A percentile compares a stretch with the other conserved stretches of the same genome.
These are phyloP conservation scores for Zaprionus taronus DNA, from an alignment of 1,140 invertebrate genomes.

Conservation along the genomic window DNA sequence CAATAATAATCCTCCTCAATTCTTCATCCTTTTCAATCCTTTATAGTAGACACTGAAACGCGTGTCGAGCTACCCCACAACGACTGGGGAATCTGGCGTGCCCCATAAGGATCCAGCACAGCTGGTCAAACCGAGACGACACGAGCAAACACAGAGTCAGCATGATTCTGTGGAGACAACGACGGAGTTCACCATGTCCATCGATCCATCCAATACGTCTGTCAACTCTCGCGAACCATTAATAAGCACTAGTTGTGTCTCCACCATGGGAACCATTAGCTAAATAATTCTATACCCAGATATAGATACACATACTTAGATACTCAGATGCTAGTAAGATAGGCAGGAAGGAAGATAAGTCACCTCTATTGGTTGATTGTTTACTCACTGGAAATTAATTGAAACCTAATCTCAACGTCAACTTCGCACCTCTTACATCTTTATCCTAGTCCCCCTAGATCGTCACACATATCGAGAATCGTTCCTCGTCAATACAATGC, in stretches of 20 bases:
- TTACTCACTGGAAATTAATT: background rate
- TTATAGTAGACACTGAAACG: constrained; percentile 71
- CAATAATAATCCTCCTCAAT: background rate
- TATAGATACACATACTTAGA: constrained; percentile 5
- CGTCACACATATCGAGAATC: constrained; percentile 4
- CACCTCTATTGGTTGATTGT: background rate
- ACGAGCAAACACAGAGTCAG: constrained; percentile 86
- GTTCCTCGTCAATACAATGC: constrained; percentile 14
- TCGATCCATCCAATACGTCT: constrained; percentile 82
- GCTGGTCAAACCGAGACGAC: constrained; percentile 76
- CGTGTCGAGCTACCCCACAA: constrained; percentile 83
- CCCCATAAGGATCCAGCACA: constrained; percentile 73
- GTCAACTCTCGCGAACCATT: constrained; percentile 81
- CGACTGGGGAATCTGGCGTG: constrained; percentile 58
- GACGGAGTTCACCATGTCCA: constrained; percentile 78
- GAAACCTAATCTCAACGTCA: background rate
- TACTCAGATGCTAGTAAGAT: background rate
- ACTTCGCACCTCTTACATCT: background rate
- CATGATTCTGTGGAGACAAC: constrained; percentile 84
- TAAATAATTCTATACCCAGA: constrained; percentile 27
- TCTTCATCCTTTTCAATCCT: background rate
- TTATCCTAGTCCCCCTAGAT: background rate
- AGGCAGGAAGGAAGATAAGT: background rate
- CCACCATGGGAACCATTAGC: constrained; percentile 67
- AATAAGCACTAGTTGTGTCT: constrained; percentile 75